phyloP scores from a whole-genome alignment of 2,797 vertebrate genomes.

The Onychomys torridus region DNA sequence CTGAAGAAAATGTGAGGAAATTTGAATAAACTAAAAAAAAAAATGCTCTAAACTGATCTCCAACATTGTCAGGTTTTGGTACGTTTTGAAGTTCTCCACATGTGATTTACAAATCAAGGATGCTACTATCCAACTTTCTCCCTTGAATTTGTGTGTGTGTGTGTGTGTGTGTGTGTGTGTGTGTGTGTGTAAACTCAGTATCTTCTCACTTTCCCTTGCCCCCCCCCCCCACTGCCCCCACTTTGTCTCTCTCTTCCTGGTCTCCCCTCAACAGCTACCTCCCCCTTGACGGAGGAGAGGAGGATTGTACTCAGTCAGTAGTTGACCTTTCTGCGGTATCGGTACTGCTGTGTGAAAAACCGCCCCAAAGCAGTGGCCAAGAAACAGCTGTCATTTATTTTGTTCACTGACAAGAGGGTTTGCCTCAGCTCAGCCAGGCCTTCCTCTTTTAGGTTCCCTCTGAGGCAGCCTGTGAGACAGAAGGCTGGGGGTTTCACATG shows the following conservation, averaged over 20 bases:
- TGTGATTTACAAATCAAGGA: neutral
- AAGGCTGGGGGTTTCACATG: neutral
- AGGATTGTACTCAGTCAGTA: neutral
- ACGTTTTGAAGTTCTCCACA: neutral
- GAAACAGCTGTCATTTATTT: neutral
- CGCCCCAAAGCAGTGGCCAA: neutral
- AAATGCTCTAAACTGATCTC: slow-evolving; percentile 2
- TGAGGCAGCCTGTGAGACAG: neutral
- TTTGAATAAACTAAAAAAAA: neutral
- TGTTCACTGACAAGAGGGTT: neutral
- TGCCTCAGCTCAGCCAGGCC: neutral
- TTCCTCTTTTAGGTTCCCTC: neutral
- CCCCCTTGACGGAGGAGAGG: neutral
- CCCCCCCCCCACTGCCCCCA: too few species aligned
- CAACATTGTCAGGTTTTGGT: neutral
- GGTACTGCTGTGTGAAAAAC: neutral
- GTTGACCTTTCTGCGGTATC: neutral
- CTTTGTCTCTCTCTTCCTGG: neutral
- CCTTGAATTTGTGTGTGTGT: neutral
- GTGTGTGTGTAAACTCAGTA: neutral
- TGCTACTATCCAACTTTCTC: neutral
- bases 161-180: too few species aligned
- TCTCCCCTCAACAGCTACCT: neutral
- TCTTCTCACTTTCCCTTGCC: neutral
- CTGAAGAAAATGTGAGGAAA: neutral